Evolutionary conservation across 2,797 vertebrate species (phyloP).

Genomic region (Coregonus ussuriensis): DNA sequence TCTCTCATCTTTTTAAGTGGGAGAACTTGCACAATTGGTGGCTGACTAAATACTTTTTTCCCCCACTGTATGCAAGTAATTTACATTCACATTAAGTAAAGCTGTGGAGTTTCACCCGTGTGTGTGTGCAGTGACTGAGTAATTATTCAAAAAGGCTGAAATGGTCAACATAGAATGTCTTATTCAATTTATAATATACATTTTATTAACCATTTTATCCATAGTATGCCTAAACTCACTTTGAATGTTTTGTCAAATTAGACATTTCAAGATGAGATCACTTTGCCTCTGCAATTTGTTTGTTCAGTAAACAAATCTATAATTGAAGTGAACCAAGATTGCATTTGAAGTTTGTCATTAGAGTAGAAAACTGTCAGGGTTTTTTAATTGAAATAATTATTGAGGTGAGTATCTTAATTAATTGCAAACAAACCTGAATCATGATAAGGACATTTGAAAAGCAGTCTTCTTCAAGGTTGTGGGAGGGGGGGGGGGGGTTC

Average conservation of each 20-base stretch:
- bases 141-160: not conserved
- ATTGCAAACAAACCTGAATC: slow-evolving; percentile 23
- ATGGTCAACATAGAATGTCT: not conserved
- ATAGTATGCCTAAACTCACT: not conserved
- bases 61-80: too few relatives aligned
- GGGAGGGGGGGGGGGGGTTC: too few relatives aligned
- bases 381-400: slow-evolving; percentile 23
- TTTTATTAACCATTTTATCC: not conserved
- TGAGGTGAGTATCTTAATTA: slow-evolving; percentile 20
- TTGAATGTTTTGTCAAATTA: not conserved
- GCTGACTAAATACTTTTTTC: too few relatives aligned
- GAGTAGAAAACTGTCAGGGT: slow-evolving; percentile 1
- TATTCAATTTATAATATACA: not conserved
- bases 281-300: slow-evolving; percentile 4
- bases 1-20: too few relatives aligned
- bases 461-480: not conserved
- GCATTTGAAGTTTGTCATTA: slow-evolving; percentile 17
- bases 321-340: slow-evolving; percentile 12
- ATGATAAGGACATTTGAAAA: slow-evolving; percentile 11
- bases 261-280: not conserved
- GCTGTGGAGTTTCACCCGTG: not conserved
- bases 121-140: not conserved
- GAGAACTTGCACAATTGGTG: too few relatives aligned
- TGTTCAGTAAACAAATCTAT: slow-evolving; percentile 21
- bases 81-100: not conserved